Evolutionary conservation across 35 echinoderm and acorn worm species (phyloP), one percentile per base, ranked within the genome.

Genomic region (Amphiura filiformis): DNA sequence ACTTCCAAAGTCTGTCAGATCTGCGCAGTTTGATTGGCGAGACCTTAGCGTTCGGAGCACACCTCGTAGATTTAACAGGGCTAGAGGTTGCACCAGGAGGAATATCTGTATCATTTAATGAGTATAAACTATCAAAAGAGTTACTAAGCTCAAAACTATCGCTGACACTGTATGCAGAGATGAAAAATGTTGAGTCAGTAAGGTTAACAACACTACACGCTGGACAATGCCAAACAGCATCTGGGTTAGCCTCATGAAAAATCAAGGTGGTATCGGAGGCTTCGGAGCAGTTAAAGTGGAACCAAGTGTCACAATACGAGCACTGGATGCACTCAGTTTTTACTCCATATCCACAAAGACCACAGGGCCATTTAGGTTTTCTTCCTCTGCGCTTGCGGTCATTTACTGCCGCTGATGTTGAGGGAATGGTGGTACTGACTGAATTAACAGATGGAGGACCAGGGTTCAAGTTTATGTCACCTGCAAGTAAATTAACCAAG

Each of bases 341-440:
- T 5, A 57, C 81, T 0, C 13, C 39, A 52, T 83, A 83, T 0
- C 44, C 44, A 57, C 81, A 83, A 22, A 83, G 0, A 47, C 81
- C 81, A 56, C 81, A 83, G 13, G 81, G 81, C 32, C 28, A 83
- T 32, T 83, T 83, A 0, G 81, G 81, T 83, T 83, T 83, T n/a
- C 81, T 33, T 57, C 81, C 81, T 17, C 81, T 26, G 17, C 81
- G 0, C 1, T 20, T 23, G n/a, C n/a, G n/a, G n/a, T n/a, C n/a
- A n/a, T n/a, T n/a, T n/a, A n/a, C n/a, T n/a, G n/a, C n/a, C n/a
- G n/a, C n/a, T n/a, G n/a, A n/a, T n/a, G n/a, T n/a, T 1, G 41
- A 9, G 41, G 41, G 41, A 4, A 9, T 17, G 17, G 41, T 9
- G 4, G 4, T 47, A 47, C 41, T 9, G 17, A 4, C 41, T 9